Percentiles rank a stretch among this genome's conserved stretches.
These are phyloP conservation scores for Echinarachnius parma DNA, from an alignment of 53 echinoderm and acorn worm genomes.

Conservation along the genomic window DNA sequence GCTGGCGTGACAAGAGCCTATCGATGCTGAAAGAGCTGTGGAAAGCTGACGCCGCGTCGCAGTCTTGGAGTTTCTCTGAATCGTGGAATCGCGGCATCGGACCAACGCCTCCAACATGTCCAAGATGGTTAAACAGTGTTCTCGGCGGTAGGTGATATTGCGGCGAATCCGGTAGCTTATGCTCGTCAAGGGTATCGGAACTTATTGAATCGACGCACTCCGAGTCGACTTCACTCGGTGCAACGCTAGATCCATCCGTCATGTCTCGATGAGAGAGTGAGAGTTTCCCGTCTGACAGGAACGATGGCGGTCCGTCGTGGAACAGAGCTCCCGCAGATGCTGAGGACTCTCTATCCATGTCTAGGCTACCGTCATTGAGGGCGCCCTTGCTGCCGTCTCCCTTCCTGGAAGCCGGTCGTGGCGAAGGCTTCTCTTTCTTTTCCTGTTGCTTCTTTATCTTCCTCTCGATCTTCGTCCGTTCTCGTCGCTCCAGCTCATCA, in stretches of 20 bases:
- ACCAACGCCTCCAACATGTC: conserved; percentile 22
- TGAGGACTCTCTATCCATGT: background rate
- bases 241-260: conserved; percentile 38
- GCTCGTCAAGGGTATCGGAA: conserved; percentile 7
- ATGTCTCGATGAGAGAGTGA: conserved; percentile 39
- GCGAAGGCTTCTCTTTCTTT: conserved; percentile 52
- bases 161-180: conserved; percentile 25
- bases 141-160: conserved; percentile 13
- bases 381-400: conserved; percentile 2
- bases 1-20: conserved; percentile 68
- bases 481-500: conserved; percentile 85
- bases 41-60: conserved; percentile 65
- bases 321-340: conserved; percentile 13
- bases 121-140: conserved; percentile 19
- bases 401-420: conserved; percentile 28
- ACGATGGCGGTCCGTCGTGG: conserved; percentile 6
- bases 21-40: conserved; percentile 92
- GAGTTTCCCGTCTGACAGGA: conserved; percentile 37
- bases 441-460: conserved; percentile 85
- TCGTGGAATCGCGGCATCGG: conserved; percentile 21
- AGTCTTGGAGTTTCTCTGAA: conserved; percentile 33
- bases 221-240: conserved; percentile 28
- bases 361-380: background rate
- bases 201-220: conserved; percentile 21
- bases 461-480: conserved; percentile 67